Conservation (phyloP, 2,888 invertebrate genomes). For the Pterobdella sp. region DNA sequence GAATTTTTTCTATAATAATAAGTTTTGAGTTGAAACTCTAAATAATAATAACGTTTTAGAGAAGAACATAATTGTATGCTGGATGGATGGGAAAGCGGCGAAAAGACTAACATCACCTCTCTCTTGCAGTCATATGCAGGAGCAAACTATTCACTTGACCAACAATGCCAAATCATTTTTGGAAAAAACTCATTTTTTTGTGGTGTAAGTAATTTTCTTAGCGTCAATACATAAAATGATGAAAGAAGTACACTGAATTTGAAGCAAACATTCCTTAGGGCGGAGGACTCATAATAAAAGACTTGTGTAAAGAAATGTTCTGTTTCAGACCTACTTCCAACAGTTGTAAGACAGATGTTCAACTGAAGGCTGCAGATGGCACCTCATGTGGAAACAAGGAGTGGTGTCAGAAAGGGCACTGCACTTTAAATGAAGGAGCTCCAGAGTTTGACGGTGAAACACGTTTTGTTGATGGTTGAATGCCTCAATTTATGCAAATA, state of each 20-base stretch:
- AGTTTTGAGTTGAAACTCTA: too few species aligned
- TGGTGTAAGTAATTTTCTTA: slow-evolving; percentile 38
- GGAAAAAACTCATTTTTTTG: slow-evolving; percentile 43
- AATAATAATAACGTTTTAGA: not conserved
- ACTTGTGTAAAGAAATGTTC: slow-evolving; percentile 41
- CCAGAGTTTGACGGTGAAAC: slow-evolving; percentile 19
- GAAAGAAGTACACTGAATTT: not conserved
- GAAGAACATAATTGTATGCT: not conserved
- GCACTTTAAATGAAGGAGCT: slow-evolving; percentile 21
- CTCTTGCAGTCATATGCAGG: slow-evolving; percentile 38
- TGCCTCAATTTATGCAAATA: not conserved
- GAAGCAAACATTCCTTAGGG: slow-evolving; percentile 8
- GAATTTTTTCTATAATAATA: not conserved
- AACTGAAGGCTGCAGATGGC: slow-evolving; percentile 41
- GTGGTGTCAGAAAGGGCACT: slow-evolving; percentile 30
- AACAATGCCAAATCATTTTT: slow-evolving; percentile 43
- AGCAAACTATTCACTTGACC: slow-evolving; percentile 40
- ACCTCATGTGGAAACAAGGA: slow-evolving; percentile 41
- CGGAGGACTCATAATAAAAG: slow-evolving; percentile 5
- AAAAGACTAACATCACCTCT: not conserved
- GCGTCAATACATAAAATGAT: too few species aligned
- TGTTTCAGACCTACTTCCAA: slow-evolving; percentile 39
- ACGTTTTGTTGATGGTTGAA: not conserved
- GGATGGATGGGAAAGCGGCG: not conserved
- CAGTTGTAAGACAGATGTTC: slow-evolving; percentile 41